Base-by-base conservation (phyloP, 2,113 vertebrate genomes). In the Cyanistes caeruleus region DNA sequence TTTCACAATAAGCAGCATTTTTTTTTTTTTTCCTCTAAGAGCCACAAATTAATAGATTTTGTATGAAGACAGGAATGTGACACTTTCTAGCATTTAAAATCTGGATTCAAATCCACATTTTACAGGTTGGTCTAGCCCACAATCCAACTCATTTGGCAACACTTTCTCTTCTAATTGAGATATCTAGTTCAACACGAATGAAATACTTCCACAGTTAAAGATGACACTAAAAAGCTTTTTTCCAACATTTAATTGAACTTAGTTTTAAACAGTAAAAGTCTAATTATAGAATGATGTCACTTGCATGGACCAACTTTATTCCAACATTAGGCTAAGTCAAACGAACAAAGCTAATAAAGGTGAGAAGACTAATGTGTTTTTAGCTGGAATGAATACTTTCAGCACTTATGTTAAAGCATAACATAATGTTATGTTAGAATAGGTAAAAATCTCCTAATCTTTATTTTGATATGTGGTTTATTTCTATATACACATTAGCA, bases 371-470 rank as follows among this genome's bases (percentile, higher is more conserved):
- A 83, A 73, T 39, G 31, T 16, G 14, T 9, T 69, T 87, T 90
- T n/a, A 75, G 80, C 65, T 64, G 68, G 95, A 97, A 93, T 93
- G 30, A 96, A 48, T 84, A 59, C 52, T 92, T 88, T 77, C 56
- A 86, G 52, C 48, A 90, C 25, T 84, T 18, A 70, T 60, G 24
- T 63, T 95, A 60, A 58, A 93, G 88, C 59, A 39, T 39, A 39
- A 39, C 39, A 39, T 39, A 39, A 39, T 39, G 39, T 84, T 18
- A 70, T 60, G 24, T 63, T 95, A 60, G 55, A 92, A 88, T 56
- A 91, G n/a, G 58, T 44, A 74, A 55, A 35, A 62, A 52, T 75
- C 74, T 90, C 43, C 51, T 67, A 91, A 89, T 83, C 35, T 92
- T 84, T 94, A 75, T 69, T 92, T 91, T 74, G 63, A 49, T 68